These are phyloP conservation scores for Elachura formosa DNA, from an alignment of 2,113 vertebrate genomes.

Conservation along the genomic window DNA sequence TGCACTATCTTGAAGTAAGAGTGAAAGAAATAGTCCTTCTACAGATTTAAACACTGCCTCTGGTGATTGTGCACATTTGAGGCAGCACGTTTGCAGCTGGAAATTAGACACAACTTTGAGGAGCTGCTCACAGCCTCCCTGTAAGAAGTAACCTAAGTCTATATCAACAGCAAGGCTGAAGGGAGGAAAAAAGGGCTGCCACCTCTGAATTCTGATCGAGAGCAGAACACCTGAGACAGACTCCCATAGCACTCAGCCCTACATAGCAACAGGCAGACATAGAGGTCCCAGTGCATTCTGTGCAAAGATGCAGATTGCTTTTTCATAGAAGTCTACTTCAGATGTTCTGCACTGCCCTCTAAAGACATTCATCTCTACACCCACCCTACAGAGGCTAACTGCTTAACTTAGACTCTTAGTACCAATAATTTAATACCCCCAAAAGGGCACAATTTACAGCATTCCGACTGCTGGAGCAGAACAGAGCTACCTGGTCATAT, in stretches of 20 bases:
- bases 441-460: not conserved
- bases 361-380: not conserved
- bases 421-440: not conserved
- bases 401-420: not conserved
- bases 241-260: not conserved
- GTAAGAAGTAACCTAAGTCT: not conserved
- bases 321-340: not conserved
- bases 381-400: not conserved
- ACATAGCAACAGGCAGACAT: not conserved
- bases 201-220: not conserved
- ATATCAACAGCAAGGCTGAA: accelerated
- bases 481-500: not conserved
- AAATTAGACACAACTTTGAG: not conserved
- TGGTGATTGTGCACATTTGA: not conserved
- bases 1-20: not conserved
- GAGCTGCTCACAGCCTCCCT: not conserved
- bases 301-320: not conserved
- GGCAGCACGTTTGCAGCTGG: not conserved
- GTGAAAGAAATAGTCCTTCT: not conserved
- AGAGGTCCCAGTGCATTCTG: accelerated
- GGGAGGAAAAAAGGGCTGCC: not conserved
- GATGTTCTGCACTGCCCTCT: not conserved
- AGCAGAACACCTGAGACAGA: not conserved
- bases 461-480: not conserved
- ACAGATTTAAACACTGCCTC: not conserved